A percentile compares a stretch with the other conserved stretches of the same genome.
These are phyloP conservation scores for Chrysochloris asiatica DNA, from an alignment of 2,113 vertebrate species.

Conservation along the genomic window DNA sequence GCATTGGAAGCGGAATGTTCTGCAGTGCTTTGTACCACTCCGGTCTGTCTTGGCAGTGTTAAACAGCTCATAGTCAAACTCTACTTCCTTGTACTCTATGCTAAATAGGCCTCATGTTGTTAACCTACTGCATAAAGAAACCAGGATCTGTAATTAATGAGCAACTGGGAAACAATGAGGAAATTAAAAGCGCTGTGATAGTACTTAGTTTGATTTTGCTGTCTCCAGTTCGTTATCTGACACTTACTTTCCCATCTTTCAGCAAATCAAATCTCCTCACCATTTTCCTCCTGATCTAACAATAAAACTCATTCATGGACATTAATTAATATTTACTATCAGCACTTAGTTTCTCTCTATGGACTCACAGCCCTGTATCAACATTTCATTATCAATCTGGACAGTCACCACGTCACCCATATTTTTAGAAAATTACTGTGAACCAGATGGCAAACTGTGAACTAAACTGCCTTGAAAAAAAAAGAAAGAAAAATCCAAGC, in stretches of 20 bases:
- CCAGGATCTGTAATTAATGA: background rate
- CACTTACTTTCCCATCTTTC: background rate
- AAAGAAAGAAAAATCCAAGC: background rate
- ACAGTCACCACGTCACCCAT: background rate
- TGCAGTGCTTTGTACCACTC: too few species aligned
- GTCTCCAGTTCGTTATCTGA: constrained; percentile 29
- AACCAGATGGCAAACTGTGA: constrained; percentile 48
- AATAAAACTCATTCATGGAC: background rate
- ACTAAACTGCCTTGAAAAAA: constrained; percentile 18
- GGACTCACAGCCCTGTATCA: constrained; percentile 42
- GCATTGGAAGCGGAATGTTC: background rate
- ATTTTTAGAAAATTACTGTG: constrained; percentile 53
- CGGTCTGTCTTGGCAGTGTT: background rate
- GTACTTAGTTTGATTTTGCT: background rate
- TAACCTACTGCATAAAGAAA: background rate
- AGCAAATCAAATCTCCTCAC: background rate
- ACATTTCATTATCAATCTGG: constrained; percentile 50
- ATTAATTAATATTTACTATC: constrained; percentile 60
- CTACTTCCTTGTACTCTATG: background rate
- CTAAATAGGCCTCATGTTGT: background rate
- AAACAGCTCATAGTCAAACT: background rate
- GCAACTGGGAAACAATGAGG: background rate
- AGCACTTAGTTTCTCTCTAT: constrained; percentile 29
- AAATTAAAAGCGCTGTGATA: constrained; percentile 11
- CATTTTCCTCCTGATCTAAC: constrained; percentile 25